Percentiles rank a stretch among this genome's conserved stretches.
These are phyloP conservation scores for Oedothorax gibbosus DNA, from an alignment of 1,140 invertebrate genomes.

Conservation along the genomic window DNA sequence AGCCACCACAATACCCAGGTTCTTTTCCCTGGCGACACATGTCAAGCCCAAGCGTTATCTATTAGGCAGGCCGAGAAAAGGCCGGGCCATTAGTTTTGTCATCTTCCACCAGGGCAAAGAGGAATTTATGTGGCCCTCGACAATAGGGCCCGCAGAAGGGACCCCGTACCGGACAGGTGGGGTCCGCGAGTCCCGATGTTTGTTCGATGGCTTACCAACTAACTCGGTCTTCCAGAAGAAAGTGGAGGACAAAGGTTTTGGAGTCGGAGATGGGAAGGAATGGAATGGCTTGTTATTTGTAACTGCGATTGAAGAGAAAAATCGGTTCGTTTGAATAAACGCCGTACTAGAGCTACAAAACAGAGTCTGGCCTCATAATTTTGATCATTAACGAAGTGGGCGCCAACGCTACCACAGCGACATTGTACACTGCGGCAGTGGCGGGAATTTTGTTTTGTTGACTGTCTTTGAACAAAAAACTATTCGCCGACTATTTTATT, in stretches of 20 bases:
- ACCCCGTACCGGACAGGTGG: conserved; percentile 37
- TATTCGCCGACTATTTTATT: no score
- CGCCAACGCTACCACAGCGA: no score
- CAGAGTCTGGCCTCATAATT: no score
- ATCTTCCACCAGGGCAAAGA: conserved; percentile 39
- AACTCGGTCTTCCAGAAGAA: background rate
- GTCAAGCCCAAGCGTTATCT: conserved; percentile 35
- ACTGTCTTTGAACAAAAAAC: no score
- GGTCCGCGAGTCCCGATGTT: conserved; percentile 6
- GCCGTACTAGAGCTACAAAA: no score
- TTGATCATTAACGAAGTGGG: no score
- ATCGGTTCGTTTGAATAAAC: no score
- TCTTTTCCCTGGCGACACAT: background rate
- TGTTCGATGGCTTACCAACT: conserved; percentile 33
- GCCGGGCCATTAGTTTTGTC: conserved; percentile 59
- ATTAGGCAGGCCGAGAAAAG: conserved; percentile 54
- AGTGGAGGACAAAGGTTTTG: background rate
- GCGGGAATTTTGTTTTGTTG: no score
- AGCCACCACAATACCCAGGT: background rate
- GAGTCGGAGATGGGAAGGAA: background rate
- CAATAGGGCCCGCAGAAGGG: background rate
- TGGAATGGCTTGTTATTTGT: no score
- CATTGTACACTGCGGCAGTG: no score
- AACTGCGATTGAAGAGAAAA: no score
- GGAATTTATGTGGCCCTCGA: conserved; percentile 40